Evolutionary conservation across 1,140 invertebrate genomes (phyloP).

Genomic region (Anadara kagoshimensis): DNA sequence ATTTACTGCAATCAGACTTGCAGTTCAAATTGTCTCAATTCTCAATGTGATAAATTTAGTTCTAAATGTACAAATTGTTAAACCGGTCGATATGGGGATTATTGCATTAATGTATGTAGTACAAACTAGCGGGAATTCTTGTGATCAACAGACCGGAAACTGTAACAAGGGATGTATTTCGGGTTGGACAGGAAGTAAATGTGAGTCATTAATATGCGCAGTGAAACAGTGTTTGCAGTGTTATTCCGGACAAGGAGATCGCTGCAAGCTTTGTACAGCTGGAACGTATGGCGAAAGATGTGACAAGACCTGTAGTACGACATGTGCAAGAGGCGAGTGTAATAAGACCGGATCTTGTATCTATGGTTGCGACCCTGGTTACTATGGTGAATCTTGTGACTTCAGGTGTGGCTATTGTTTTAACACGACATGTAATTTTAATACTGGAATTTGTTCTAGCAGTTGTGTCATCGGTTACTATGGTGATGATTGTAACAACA

Average conservation of each 20-base stretch:
- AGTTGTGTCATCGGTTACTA: conserved; percentile 23
- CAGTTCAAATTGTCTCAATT: conserved; percentile 3
- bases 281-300: conserved; percentile 25
- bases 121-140: conserved; percentile 5
- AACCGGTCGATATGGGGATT: conserved; percentile 19
- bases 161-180: conserved; percentile 26
- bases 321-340: neutral
- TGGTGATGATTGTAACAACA: neutral
- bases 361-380: conserved; percentile 18
- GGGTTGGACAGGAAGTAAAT: conserved; percentile 27
- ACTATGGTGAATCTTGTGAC: conserved; percentile 20
- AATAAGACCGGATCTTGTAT: conserved; percentile 11
- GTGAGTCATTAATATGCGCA: conserved; percentile 7
- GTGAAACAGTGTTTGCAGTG: neutral
- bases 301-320: conserved; percentile 18
- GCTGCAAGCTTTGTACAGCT: conserved; percentile 2
- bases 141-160: conserved; percentile 6
- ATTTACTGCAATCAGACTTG: conserved; percentile 9
- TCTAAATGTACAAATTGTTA: conserved; percentile 25
- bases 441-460: conserved; percentile 1
- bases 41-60: conserved; percentile 13
- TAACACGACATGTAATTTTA: conserved; percentile 3
- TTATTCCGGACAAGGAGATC: neutral
- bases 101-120: conserved; percentile 17
- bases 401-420: conserved; percentile 24